Conservation (phyloP, 2,888 invertebrate genomes). For the Unio pictorum region DNA sequence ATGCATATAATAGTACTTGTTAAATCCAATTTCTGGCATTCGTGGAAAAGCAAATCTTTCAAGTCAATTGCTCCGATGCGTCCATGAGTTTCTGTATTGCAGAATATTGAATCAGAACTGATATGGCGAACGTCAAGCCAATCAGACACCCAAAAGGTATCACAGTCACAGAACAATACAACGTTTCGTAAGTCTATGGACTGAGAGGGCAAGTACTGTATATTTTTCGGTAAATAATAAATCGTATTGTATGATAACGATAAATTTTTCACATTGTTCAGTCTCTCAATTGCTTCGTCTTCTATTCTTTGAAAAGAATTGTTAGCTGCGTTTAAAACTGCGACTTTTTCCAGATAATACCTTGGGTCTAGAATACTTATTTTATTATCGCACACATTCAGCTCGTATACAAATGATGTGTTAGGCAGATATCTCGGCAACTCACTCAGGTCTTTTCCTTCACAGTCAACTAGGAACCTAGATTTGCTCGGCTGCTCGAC, state of each 20-base stretch:
- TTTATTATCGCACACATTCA: constrained; percentile 4
- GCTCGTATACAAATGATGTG: not conserved
- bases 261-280: not conserved
- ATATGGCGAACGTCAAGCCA: not conserved
- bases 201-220: constrained; percentile 4
- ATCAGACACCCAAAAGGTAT: constrained; percentile 2
- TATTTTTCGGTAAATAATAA: not conserved
- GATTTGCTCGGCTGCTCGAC: constrained; percentile 1
- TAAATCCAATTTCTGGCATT: too few relatives aligned
- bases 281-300: not conserved
- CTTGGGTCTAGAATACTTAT: not conserved
- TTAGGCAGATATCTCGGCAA: constrained; percentile 5
- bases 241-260: too few relatives aligned
- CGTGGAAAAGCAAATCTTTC: too few relatives aligned
- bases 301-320: not conserved
- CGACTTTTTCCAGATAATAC: not conserved
- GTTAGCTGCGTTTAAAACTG: not conserved
- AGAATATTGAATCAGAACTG: not conserved
- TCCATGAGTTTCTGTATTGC: not conserved
- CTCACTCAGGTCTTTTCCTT: not conserved
- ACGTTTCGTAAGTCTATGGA: not conserved
- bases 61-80: not conserved
- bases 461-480: constrained; percentile 4
- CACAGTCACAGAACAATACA: not conserved
- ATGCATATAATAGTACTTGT: too few relatives aligned